Base-by-base conservation (phyloP, 1,140 invertebrate genomes). In the Sesamia nonagrioides region DNA sequence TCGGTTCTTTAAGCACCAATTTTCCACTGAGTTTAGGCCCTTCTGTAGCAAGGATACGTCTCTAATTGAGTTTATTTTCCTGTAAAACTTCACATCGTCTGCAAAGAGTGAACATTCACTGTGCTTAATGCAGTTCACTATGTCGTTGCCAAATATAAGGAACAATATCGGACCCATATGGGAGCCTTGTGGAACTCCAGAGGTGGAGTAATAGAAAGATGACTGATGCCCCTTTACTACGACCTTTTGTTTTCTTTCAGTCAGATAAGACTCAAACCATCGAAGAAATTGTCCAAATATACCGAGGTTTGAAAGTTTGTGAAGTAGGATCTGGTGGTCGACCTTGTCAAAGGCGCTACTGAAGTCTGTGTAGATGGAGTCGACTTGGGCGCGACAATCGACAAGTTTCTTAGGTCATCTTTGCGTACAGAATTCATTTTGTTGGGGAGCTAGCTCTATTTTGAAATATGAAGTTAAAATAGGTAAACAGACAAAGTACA, bases 281-380 rank as follows among this genome's bases (percentile, higher is more conserved):
- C 0, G 21, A 52, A 18, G 17, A n/a, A n/a, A 3, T 18, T 0
- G 6, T 18, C 6, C 6, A 3, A 52, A 1, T 18, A n/a, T n/a
- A n/a, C n/a, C n/a, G n/a, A n/a, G n/a, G n/a, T n/a, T n/a, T n/a
- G n/a, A n/a, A n/a, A n/a, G 50, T 6, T 52, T 52, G 1, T 52
- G n/a, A n/a, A 52, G 7, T 5, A 58, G 17, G 11, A 58, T 35
- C 0, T 33, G 0, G 5, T 58, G 56, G 56, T 58, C 6, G 0
- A 58, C 56, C 15, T 58, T 58, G 21, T 58, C 56, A 6, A 58
- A 58, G 7, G 56, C 56, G 15, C 21, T 58, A 5, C 56, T 58
- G 11, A 58, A 58, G 15, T 58, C 56, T 5, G 56, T 58, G 27
- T 58, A 58, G 3, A 58, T 58, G 13, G 56, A 58, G 21, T 58